Percentiles rank a stretch among this genome's conserved stretches.
These are phyloP conservation scores for Cladorhizidae sp. DNA, from an alignment of 37 sponge, comb jelly and placozoan genomes.

Conservation along the genomic window DNA sequence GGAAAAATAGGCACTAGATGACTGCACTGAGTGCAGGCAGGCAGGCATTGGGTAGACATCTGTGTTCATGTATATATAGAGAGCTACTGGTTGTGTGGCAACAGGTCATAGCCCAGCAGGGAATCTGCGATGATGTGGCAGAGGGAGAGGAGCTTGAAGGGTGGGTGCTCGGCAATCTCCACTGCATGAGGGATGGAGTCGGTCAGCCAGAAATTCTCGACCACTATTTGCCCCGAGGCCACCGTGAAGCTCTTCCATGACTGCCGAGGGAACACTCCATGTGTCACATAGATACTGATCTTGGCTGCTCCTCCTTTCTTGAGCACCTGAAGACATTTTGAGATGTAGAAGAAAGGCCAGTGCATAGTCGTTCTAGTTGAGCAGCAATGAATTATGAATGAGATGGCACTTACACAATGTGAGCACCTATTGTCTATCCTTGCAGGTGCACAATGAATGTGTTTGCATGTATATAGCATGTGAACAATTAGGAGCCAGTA, in stretches of 20 bases:
- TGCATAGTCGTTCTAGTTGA: no score
- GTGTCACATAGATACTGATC: conserved; percentile 92
- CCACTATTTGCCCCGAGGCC: conserved; percentile 5
- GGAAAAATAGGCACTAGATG: no score
- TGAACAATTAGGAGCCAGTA: no score
- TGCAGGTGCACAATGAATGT: no score
- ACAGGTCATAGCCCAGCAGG: conserved; percentile 70
- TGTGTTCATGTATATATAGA: no score
- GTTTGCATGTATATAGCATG: no score
- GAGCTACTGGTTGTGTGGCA: conserved; percentile 13
- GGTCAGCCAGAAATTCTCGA: conserved; percentile 86
- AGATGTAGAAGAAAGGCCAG: no score
- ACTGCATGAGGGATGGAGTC: conserved; percentile 84
- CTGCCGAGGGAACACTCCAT: conserved; percentile 86
- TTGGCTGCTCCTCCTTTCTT: conserved; percentile 45
- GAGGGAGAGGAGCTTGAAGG: conserved; percentile 81
- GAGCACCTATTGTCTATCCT: no score
- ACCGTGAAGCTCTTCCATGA: conserved; percentile 77
- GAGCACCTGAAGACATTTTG: conserved; percentile 64
- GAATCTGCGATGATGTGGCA: conserved; percentile 74
- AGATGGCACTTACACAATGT: no score
- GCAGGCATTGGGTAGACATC: no score
- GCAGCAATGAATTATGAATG: no score
- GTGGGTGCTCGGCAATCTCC: conserved; percentile 48
- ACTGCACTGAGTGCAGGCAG: no score